Base-by-base conservation (phyloP, 2,113 vertebrate species). In the Aspiorhynchus laticeps region DNA sequence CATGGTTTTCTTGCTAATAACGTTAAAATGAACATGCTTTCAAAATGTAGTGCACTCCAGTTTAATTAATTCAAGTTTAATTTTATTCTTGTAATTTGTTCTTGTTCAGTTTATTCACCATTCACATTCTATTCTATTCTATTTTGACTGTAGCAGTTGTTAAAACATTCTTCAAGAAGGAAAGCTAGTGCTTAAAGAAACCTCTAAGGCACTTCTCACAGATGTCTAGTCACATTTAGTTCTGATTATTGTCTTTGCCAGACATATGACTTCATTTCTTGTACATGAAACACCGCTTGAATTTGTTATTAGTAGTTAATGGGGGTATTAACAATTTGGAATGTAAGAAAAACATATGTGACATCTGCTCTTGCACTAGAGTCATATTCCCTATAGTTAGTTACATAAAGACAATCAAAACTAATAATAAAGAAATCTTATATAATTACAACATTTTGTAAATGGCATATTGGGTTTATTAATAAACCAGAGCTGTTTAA, bases 401-500 rank as follows among this genome's bases (percentile, higher is more conserved):
- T 36, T 53, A 28, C 19, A 36, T 38, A 73, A 36, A 7, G 53
- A 48, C 2, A 31, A 28, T 31, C 7, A 5, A 31, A 28, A 33
- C 31, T 21, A 33, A 36, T 19, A 56, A 41, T 33, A 79, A 79
- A 79, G 26, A 56, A 79, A 56, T 56, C 17, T 6, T 56, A 79
- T 21, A 33, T 79, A 53, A 53, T 53, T 10, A 36, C 53, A 48
- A 28, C 14, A 51, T 77, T 51, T 28, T 51, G 3, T 15, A 11
- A 48, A 77, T 26, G n/a, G 36, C n/a, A 28, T 14, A 28, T 31
- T 24, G 24, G 79, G 5, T 31, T 46, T 79, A 56, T 87, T 84
- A 75, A 85, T 85, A 15, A 69, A 89, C 76, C 48, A 31, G 46
- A 85, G 7, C 26, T 67, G 59, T 82, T 71, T 73, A 26, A 48